phyloP scores from a whole-genome alignment of 2,797 vertebrate genomes.

The Galago senegalensis region DNA sequence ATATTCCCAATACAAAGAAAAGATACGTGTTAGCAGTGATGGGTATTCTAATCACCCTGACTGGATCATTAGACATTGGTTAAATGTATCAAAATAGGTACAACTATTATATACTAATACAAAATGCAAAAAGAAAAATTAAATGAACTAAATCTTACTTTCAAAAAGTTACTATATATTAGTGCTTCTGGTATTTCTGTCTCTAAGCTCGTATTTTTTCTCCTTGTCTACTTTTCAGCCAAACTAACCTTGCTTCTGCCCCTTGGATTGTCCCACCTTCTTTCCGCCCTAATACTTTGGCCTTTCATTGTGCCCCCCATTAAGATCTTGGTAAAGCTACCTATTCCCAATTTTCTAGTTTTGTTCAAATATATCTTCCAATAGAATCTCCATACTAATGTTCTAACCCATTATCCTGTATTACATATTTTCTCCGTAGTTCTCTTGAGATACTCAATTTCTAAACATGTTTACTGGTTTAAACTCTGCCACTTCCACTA shows the following conservation, averaged over 20 bases:
- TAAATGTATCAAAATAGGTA: too few relatives aligned
- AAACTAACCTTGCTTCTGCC: background rate
- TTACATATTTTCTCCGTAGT: background rate
- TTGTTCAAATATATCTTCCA: slow-evolving; percentile 14
- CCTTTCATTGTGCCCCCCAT: background rate
- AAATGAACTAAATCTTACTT: too few relatives aligned
- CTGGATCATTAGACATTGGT: too few relatives aligned
- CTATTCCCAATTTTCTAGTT: background rate
- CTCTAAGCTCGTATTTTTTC: background rate
- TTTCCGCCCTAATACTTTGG: background rate
- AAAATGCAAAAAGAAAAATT: too few relatives aligned
- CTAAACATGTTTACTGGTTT: background rate
- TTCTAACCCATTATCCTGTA: background rate
- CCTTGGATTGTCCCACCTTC: background rate
- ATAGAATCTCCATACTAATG: background rate
- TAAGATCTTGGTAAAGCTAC: background rate
- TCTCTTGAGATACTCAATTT: background rate
- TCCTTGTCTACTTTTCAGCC: background rate
- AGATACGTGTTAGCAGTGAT: too few relatives aligned
- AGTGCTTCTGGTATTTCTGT: background rate
- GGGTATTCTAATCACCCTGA: too few relatives aligned
- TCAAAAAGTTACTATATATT: background rate
- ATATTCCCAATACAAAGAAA: too few relatives aligned
- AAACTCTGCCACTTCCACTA: background rate
- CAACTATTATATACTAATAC: too few relatives aligned